Base-by-base conservation (phyloP, 2,888 invertebrate genomes). In the Mantis religiosa region DNA sequence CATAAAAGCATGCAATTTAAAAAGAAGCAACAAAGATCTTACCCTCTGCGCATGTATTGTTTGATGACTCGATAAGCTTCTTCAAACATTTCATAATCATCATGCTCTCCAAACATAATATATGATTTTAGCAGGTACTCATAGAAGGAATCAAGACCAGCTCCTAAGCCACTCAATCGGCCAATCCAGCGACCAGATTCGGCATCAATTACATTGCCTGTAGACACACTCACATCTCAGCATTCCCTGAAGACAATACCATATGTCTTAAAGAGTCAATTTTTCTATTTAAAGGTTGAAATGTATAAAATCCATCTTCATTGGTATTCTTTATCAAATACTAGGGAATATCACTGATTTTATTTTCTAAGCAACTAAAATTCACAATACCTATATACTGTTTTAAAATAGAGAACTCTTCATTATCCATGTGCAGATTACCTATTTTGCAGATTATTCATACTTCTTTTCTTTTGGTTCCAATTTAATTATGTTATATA, bases 91-190 rank as follows among this genome's bases (percentile, higher is more conserved):
- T 92, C 91, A 90, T 94, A 93, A 92, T 95, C 95, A 90, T 93
- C 93, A 83, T 92, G 91, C 89, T 95, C 94, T 41, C 95, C 95
- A 92, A 96, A 95, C 90, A 95, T 91, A 89, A 96, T 95, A 91
- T 94, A 95, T 3, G 94, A 93, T 93, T 95, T 95, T 87, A 95
- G 92, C 90, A 95, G 92, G 92, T 95, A 95, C 92, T 95, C 95
- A 92, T 94, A 95, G 92, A 94, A 95, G 2, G 95, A 95, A 91
- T 95, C 95, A 54, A 95, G 91, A 25, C 95, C 95, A 88, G 95
- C 95, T 83, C 95, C 95, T 8, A 95, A 92, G 3, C 95, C 95
- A 92, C 95, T 94, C 92, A 95, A 93, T 84, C 93, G 92, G 15
- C 95, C 94, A 20, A 93, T 92, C 95, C 95, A 96, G 91, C 94